A percentile compares a stretch with the other conserved stretches of the same genome.
Evolutionary conservation across 2,797 vertebrate genomes (phyloP).

Genomic region (Odontamblyopus lacepedii): DNA sequence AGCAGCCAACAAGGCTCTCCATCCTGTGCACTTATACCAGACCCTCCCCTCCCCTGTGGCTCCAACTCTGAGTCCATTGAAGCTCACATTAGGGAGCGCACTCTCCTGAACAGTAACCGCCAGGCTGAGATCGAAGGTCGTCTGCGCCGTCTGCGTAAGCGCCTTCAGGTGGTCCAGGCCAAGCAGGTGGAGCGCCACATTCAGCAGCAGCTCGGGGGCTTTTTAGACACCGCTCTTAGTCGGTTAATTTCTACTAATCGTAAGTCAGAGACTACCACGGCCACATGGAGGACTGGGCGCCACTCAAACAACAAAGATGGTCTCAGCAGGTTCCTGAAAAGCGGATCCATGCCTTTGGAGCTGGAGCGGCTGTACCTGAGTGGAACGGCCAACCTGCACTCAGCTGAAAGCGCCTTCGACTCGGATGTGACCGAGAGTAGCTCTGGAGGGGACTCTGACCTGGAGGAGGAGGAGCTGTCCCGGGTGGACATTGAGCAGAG

Average conservation of each 20-base stretch:
- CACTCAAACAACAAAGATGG: conserved; percentile 86
- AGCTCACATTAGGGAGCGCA: conserved; percentile 85
- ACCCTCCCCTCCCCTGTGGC: conserved; percentile 41
- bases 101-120: conserved; percentile 81
- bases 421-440: conserved; percentile 97
- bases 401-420: conserved; percentile 91
- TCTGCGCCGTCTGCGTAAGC: conserved; percentile 90
- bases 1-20: conserved; percentile 60
- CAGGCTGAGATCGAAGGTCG: conserved; percentile 90
- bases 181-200: conserved; percentile 98
- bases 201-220: conserved; percentile 93
- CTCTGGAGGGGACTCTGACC: conserved; percentile 94
- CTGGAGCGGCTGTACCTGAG: conserved; percentile 91
- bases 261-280: conserved; percentile 63
- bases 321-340: conserved; percentile 87
- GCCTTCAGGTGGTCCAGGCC: conserved; percentile 95
- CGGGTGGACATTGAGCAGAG: conserved; percentile 89
- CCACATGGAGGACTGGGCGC: conserved; percentile 75
- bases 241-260: conserved; percentile 77
- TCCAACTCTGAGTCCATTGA: conserved; percentile 79
- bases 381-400: conserved; percentile 87
- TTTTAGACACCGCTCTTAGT: conserved; percentile 88
- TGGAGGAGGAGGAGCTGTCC: conserved; percentile 92
- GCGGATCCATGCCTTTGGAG: conserved; percentile 86
- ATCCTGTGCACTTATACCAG: conserved; percentile 40